Conservation (phyloP, 2,888 invertebrate species). For the Teinopalpus imperialis region DNA sequence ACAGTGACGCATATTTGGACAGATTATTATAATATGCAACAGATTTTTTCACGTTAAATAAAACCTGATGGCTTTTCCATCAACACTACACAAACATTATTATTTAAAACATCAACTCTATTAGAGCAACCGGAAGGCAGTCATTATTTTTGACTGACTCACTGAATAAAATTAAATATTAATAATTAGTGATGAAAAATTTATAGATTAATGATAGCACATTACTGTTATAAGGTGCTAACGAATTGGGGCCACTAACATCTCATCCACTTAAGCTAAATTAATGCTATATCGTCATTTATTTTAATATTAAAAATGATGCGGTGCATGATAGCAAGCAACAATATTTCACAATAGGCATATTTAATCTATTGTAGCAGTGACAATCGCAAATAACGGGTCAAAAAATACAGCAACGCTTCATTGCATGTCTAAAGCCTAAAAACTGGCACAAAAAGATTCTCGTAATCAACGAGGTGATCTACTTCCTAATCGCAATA, state of each 20-base stretch:
- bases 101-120: conserved; percentile 59
- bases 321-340: neutral
- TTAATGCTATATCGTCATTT: conserved; percentile 5
- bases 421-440: conserved; percentile 47
- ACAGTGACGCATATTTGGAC: conserved; percentile 45
- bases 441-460: conserved; percentile 73
- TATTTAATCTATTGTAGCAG: conserved; percentile 51
- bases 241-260: conserved; percentile 34
- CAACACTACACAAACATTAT: conserved; percentile 62
- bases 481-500: conserved; percentile 74
- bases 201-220: conserved; percentile 65
- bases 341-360: conserved; percentile 47
- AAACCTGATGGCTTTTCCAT: conserved; percentile 64
- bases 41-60: conserved; percentile 45
- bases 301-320: conserved; percentile 1
- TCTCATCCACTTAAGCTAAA: conserved; percentile 1
- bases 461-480: conserved; percentile 74
- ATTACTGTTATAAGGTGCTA: conserved; percentile 31
- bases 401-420: conserved; percentile 57
- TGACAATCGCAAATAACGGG: conserved; percentile 51
- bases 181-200: conserved; percentile 67
- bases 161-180: conserved; percentile 72
- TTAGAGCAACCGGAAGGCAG: conserved; percentile 64
- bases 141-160: conserved; percentile 62
- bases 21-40: conserved; percentile 48